Conservation (phyloP, 2,888 invertebrate genomes). For the Corythucha ciliata region DNA sequence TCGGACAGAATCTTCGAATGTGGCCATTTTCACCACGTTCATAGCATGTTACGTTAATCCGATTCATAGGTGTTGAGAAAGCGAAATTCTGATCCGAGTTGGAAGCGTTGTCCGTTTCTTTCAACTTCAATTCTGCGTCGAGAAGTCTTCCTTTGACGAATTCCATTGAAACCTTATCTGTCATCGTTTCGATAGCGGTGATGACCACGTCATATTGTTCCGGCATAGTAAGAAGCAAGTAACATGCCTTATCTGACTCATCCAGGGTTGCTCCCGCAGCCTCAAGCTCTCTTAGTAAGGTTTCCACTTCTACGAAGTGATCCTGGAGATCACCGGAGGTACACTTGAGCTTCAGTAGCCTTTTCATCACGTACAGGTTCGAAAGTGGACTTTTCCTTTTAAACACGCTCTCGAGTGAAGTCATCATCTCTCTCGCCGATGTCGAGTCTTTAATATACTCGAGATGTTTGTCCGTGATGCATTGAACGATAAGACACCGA, state of each 20-base stretch:
- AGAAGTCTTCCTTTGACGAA: constrained; percentile 24
- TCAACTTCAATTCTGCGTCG: constrained; percentile 14
- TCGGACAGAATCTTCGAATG: no score
- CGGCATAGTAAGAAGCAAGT: constrained; percentile 16
- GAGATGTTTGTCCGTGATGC: constrained; percentile 6
- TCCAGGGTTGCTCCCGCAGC: constrained; percentile 16
- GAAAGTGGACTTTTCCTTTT: neutral
- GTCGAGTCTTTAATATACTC: constrained; percentile 4
- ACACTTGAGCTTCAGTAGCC: constrained; percentile 15
- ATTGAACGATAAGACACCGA: constrained; percentile 1
- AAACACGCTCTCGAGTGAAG: neutral
- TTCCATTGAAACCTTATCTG: constrained; percentile 17
- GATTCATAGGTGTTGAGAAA: neutral
- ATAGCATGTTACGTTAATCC: no score
- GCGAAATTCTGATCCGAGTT: neutral
- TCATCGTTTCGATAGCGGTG: constrained; percentile 24
- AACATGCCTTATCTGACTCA: constrained; percentile 20
- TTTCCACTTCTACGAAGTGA: constrained; percentile 20
- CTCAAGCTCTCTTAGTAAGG: constrained; percentile 17
- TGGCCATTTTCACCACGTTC: constrained; percentile 12
- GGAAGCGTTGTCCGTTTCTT: neutral
- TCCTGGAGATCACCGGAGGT: constrained; percentile 12
- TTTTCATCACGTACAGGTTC: constrained; percentile 16
- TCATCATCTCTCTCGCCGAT: neutral
- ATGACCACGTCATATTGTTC: constrained; percentile 18